Base-by-base conservation (phyloP, 1,140 invertebrate species). In the Anoplolepis gracilipes region DNA sequence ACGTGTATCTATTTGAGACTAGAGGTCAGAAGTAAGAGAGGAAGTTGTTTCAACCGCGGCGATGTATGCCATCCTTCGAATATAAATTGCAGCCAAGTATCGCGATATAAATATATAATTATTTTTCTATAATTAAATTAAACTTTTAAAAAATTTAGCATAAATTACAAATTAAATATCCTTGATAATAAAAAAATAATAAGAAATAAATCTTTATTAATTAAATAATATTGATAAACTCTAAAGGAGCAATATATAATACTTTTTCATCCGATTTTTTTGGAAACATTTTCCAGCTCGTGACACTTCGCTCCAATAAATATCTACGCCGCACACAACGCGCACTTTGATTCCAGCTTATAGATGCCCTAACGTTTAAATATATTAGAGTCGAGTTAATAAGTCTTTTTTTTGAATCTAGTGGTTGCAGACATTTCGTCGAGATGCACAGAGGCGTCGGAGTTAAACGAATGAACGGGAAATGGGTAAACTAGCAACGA, bases 341-440 rank as follows among this genome's bases (percentile, higher is more conserved):
- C 64, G 49, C 72, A 82, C 81, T 87, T 88, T 76, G 79, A 85
- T 88, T 88, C 62, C 82, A 61, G 75, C 59, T 84, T 82, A 85
- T 65, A 73, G 11, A 46, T 46, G 30, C 39, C 70, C 42, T 76
- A 57, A 25, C 59, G n/a, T 49, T 39, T 76, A 76, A 16, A 67
- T 69, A 64, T 85, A 76, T 64, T 78, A 67, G 46, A 67, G 46
- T 79, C 25, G 28, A 57, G 36, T 81, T 84, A 70, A 85, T 49
- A 72, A 87, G 67, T 87, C 65, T 77, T 85, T 49, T 16, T 49
- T 49, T 65, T 57, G 57, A 19, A 19, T 84, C 42, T 75, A 79
- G 16, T 25, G 67, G 39, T 49, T 84, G 19, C 46, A 49, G 64
- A 67, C 36, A 25, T 28, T 67, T 88, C 46, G 19, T 46, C 65